phyloP scores from a whole-genome alignment of 2,888 invertebrate species.

The Esperia sulphurella region DNA sequence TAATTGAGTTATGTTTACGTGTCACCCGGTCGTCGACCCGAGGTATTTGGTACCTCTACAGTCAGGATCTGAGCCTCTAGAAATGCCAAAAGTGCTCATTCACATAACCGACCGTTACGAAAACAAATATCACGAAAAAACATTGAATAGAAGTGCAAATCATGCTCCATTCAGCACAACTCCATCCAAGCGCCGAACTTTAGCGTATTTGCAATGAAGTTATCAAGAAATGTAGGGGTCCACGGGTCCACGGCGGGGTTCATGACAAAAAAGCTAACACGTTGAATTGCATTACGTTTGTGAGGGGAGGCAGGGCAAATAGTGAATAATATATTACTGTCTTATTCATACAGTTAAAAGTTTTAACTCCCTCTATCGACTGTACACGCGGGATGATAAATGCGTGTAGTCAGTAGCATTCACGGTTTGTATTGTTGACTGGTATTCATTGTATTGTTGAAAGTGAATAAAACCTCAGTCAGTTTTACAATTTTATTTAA shows the following conservation, averaged over 20 bases:
- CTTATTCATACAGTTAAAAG: slow-evolving; percentile 64
- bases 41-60: background rate
- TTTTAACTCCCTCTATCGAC: slow-evolving; percentile 70
- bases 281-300: slow-evolving; percentile 50
- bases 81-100: background rate
- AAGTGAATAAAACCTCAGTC: no score
- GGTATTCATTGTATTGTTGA: no score
- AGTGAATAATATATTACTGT: slow-evolving; percentile 67
- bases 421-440: slow-evolving; percentile 16
- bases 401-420: slow-evolving; percentile 36
- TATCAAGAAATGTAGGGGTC: slow-evolving; percentile 62
- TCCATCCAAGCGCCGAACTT: slow-evolving; percentile 42
- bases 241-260: slow-evolving; percentile 37
- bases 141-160: slow-evolving; percentile 25
- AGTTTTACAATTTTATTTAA: no score
- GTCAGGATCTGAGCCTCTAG: background rate
- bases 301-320: slow-evolving; percentile 52
- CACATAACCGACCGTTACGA: background rate
- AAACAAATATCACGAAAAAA: background rate
- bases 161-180: slow-evolving; percentile 39
- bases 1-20: no score
- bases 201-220: slow-evolving; percentile 64
- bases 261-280: slow-evolving; percentile 58
- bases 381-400: slow-evolving; percentile 64
- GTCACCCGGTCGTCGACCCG: no score